Evolutionary conservation across 2,113 vertebrate genomes (phyloP), one percentile per base, ranked within the genome.

Genomic region (Caloenas nicobarica): DNA sequence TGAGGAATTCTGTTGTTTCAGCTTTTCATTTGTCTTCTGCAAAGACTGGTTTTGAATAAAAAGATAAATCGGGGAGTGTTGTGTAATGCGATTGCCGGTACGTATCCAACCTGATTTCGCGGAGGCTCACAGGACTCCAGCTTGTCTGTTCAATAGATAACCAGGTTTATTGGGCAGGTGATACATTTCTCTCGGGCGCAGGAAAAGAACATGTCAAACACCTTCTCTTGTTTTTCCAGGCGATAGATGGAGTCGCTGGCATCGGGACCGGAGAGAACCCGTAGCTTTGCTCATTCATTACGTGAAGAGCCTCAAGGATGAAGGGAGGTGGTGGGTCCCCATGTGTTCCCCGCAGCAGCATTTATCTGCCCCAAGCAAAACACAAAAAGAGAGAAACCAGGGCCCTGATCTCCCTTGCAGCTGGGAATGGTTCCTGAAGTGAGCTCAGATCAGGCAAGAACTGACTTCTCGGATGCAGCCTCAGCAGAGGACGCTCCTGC

Each of bases 11-110:
- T 94, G 76, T 86, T 85, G 73, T 91, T 92, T 58, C 78, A 80
- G 89, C 91, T 96, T 96, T 96, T 91, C 95, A 94, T 96, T 94
- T 92, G 87, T 92, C 95, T 96, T 60, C 84, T 82, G 36, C 70
- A 89, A 94, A 87, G 92, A 81, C 62, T 76, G 73, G 54, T 79
- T 96, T 88, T 96, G 88, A 93, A 96, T 92, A 87, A 92, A 78
- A 92, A 88, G 90, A 94, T 81, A 79, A 92, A 93, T 90, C 0
- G 70, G 38, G 65, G 80, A 71, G 57, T 0, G 34, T 34, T 62
- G 66, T 85, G 77, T 81, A 91, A 95, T 89, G 10, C 19, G 44
- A 87, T 87, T 90, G 81, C 42, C 0, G 2, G 57, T 81, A 84
- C 3, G 9, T 72, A 66, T 72, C 80, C 92, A 91, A 79, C 77